Evolutionary conservation across 2,113 vertebrate species (phyloP).

Genomic region (Zosterops lateralis): DNA sequence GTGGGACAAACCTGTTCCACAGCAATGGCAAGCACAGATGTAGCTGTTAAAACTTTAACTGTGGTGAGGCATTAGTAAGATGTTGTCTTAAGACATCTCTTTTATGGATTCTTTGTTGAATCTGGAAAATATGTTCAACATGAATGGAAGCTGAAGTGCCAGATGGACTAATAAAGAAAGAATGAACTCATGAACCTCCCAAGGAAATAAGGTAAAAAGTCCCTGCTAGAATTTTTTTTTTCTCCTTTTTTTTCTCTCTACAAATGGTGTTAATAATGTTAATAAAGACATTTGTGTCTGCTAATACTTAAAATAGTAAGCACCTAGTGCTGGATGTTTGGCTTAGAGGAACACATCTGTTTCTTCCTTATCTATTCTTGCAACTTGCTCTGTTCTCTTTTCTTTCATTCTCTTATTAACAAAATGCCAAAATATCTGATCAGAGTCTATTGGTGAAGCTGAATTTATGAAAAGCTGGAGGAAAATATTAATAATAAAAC

Average conservation of each 20-base stretch:
- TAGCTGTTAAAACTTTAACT: not conserved
- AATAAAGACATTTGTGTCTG: not conserved
- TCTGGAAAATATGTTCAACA: not conserved
- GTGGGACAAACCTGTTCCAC: not conserved
- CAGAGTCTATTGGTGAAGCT: not conserved
- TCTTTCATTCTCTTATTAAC: not conserved
- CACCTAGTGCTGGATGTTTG: not conserved
- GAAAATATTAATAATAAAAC: not conserved
- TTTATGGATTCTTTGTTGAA: not conserved
- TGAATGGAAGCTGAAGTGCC: not conserved
- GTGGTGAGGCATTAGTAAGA: not conserved
- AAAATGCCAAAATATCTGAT: not conserved
- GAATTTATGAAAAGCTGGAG: not conserved
- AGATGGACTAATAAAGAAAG: not conserved
- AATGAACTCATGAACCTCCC: not conserved
- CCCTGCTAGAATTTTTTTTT: rapidly evolving
- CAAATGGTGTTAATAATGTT: not conserved
- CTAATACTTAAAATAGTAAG: not conserved
- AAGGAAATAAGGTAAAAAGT: not conserved
- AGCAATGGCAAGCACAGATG: not conserved
- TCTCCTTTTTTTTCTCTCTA: not conserved
- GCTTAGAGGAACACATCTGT: not conserved
- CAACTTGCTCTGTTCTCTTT: not conserved
- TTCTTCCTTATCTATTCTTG: not conserved
- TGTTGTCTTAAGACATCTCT: not conserved